Percentiles rank a stretch among this genome's conserved stretches.
Evolutionary conservation across 64 coral and sea anemone genomes (phyloP).

Genomic region (Trachythela sp.): DNA sequence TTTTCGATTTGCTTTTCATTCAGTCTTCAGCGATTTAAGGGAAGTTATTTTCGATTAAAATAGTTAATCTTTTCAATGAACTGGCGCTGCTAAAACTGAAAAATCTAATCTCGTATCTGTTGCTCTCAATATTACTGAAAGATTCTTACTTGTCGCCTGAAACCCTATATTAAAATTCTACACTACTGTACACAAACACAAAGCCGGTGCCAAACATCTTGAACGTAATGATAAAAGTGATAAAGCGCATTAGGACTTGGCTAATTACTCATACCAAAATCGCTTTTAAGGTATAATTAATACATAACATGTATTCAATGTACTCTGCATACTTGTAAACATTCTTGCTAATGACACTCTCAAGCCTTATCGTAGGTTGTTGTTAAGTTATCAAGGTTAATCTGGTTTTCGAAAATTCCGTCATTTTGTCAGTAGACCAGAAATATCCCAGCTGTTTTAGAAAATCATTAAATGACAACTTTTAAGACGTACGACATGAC

Average conservation of each 20-base stretch:
- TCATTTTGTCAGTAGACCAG: neutral
- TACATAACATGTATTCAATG: neutral
- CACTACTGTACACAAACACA: neutral
- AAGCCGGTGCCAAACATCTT: neutral
- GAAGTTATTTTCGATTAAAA: too few relatives aligned
- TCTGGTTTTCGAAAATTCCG: neutral
- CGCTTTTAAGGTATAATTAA: neutral
- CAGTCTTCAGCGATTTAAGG: too few relatives aligned
- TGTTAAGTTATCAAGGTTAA: neutral
- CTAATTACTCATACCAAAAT: neutral
- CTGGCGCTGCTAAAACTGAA: too few relatives aligned
- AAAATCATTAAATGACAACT: neutral
- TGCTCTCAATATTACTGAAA: too few relatives aligned
- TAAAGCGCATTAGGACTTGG: neutral
- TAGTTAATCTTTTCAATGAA: too few relatives aligned
- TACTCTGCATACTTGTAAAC: neutral
- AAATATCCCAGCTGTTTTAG: neutral
- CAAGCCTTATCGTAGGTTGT: too few relatives aligned
- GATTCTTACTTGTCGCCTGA: too few relatives aligned
- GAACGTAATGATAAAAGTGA: neutral
- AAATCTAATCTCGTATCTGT: too few relatives aligned
- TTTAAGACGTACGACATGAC: neutral
- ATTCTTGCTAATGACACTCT: neutral
- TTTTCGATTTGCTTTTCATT: too few relatives aligned
- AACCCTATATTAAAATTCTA: neutral